Conservation (phyloP, 2,113 vertebrate species). For the Murina feae region DNA sequence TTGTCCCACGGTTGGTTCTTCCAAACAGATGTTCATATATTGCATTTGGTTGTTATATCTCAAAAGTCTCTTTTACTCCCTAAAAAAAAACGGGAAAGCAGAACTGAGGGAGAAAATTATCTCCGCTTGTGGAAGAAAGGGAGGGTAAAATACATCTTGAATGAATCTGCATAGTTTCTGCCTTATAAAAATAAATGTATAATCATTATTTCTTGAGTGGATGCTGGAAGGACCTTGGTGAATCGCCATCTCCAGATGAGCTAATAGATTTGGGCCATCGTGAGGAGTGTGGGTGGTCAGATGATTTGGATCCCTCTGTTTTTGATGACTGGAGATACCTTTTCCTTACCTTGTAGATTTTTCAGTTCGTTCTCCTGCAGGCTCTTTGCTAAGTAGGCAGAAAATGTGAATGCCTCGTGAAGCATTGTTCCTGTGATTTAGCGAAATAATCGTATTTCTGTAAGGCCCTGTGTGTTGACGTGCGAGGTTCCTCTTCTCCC, state of each 20-base stretch:
- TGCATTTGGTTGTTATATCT: neutral
- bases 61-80: neutral
- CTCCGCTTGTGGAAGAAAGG: neutral
- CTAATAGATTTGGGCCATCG: neutral
- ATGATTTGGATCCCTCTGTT: neutral
- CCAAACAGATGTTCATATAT: neutral
- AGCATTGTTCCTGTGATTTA: neutral
- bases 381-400: neutral
- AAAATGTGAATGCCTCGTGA: neutral
- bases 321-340: neutral
- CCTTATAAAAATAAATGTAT: neutral
- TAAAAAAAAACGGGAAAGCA: constrained; percentile 42
- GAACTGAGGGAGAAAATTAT: neutral
- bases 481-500: neutral
- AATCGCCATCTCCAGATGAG: neutral
- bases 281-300: neutral
- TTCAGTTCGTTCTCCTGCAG: neutral
- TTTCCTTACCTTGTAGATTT: neutral
- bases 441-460: neutral
- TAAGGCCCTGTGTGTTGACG: no score
- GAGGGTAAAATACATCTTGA: neutral
- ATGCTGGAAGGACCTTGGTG: neutral
- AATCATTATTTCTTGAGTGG: neutral
- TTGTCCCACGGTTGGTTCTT: neutral
- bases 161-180: neutral